Evolutionary conservation across 2,797 vertebrate species (phyloP).

Genomic region (Sarcophilus harrisii): DNA sequence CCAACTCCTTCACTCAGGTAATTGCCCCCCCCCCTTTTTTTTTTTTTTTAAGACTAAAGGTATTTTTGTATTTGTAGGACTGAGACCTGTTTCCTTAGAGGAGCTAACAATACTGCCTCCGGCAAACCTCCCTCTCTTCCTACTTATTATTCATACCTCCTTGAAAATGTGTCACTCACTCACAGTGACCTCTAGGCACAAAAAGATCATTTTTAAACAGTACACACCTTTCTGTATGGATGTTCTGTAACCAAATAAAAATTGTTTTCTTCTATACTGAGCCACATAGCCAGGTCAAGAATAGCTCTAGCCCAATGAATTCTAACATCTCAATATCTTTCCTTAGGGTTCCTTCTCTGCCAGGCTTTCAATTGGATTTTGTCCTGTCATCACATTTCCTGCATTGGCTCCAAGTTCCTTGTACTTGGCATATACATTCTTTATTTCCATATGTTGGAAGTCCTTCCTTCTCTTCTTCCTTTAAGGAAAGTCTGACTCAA

Average conservation of each 20-base stretch:
- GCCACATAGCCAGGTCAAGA: too few species aligned
- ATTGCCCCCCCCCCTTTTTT: background rate
- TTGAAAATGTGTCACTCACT: background rate
- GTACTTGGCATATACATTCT: background rate
- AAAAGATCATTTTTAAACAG: background rate
- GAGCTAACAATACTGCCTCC: background rate
- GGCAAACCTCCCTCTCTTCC: background rate
- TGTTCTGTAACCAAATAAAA: background rate
- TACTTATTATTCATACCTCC: background rate
- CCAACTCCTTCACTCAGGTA: background rate
- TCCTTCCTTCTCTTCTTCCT: background rate
- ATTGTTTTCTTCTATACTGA: background rate
- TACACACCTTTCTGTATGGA: background rate
- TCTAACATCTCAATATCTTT: background rate
- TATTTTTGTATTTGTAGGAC: background rate
- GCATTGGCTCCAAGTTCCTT: background rate
- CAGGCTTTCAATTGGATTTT: too few species aligned
- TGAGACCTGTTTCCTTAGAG: background rate
- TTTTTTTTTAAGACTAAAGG: background rate
- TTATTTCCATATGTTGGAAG: background rate
- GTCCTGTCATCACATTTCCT: too few species aligned
- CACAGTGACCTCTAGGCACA: background rate
- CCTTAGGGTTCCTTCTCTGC: too few species aligned
- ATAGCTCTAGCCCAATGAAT: background rate
- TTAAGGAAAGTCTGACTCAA: background rate